A percentile compares a stretch with the other conserved stretches of the same genome.
Conservation (phyloP, 2,888 invertebrate genomes). For the Thera britannica region DNA sequence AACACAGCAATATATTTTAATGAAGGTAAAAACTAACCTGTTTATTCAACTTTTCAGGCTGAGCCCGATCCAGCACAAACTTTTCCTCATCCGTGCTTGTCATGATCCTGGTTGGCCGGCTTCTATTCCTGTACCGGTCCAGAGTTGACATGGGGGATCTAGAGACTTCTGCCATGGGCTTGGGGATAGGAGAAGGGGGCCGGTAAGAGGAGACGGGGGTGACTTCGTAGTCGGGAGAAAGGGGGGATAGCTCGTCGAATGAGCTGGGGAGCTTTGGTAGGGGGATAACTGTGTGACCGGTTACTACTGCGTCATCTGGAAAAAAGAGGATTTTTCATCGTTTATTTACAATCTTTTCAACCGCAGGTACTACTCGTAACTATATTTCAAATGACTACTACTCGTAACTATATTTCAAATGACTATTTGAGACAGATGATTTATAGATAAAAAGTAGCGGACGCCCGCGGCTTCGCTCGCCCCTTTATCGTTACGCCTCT, state of each 20-base stretch:
- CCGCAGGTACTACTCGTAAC: too few species aligned
- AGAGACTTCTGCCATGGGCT: slow-evolving; percentile 56
- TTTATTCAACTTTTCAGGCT: slow-evolving; percentile 83
- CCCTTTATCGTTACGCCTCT: too few species aligned
- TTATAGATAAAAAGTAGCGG: too few species aligned
- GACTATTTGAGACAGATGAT: too few species aligned
- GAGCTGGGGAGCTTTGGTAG: slow-evolving; percentile 86
- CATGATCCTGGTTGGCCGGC: slow-evolving; percentile 70
- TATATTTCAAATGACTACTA: too few species aligned
- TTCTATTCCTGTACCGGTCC: slow-evolving; percentile 76
- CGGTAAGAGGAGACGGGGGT: slow-evolving; percentile 63
- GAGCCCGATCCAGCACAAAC: slow-evolving; percentile 88
- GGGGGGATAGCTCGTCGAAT: slow-evolving; percentile 67
- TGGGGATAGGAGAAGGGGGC: slow-evolving; percentile 71
- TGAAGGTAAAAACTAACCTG: slow-evolving; percentile 57
- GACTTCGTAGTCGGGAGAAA: slow-evolving; percentile 68
- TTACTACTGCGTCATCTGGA: slow-evolving; percentile 86
- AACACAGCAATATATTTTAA: too few species aligned
- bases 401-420: too few species aligned
- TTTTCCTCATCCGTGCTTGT: slow-evolving; percentile 86
- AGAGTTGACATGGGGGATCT: slow-evolving; percentile 77
- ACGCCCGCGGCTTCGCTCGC: too few species aligned
- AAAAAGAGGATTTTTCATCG: slow-evolving; percentile 21
- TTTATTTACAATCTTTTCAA: too few species aligned
- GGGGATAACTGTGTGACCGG: slow-evolving; percentile 86